Evolutionary conservation across 2,888 invertebrate genomes (phyloP), one percentile per base, ranked within the genome.

Genomic region (Lycia hirtaria): DNA sequence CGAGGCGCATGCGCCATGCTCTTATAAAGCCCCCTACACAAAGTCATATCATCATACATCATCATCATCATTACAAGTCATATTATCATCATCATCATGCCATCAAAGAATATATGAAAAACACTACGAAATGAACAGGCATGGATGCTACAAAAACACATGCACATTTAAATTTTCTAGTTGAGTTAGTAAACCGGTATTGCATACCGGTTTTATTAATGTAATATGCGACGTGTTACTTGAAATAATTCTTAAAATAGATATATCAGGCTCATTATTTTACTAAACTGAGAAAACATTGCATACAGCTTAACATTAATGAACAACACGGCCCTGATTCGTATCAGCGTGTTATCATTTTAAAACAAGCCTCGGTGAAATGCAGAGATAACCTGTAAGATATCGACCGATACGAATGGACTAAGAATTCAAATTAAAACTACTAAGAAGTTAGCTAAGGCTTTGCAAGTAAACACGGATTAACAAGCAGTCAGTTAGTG

Each of bases 1-100:
- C 83, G 65, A 80, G 64, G 69, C 72, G 73, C 73, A 74, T 63
- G 77, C 74, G 75, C 72, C 48, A 0, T 55, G 44, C 24, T 44
- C 17, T 35, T 28, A 26, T 12, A 10, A 24, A 5, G 40, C 38
- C 12, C 5, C 10, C 12, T 2, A 38, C 38, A 38, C 20, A 38
- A n/a, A n/a, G n/a, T n/a, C n/a, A n/a, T n/a, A n/a, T n/a, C n/a
- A n/a, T n/a, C n/a, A n/a, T n/a, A n/a, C n/a, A n/a, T n/a, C n/a
- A n/a, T n/a, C n/a, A n/a, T n/a, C n/a, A n/a, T n/a, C n/a, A n/a
- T n/a, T n/a, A n/a, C n/a, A n/a, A n/a, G n/a, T n/a, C n/a, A n/a
- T n/a, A n/a, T n/a, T n/a, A n/a, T n/a, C n/a, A n/a, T n/a, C n/a
- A n/a, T n/a, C n/a, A n/a, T n/a, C n/a, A n/a, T n/a, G n/a, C n/a